These are phyloP conservation scores for Trogon melanurus DNA, from an alignment of 2,113 vertebrate genomes.

Conservation along the genomic window DNA sequence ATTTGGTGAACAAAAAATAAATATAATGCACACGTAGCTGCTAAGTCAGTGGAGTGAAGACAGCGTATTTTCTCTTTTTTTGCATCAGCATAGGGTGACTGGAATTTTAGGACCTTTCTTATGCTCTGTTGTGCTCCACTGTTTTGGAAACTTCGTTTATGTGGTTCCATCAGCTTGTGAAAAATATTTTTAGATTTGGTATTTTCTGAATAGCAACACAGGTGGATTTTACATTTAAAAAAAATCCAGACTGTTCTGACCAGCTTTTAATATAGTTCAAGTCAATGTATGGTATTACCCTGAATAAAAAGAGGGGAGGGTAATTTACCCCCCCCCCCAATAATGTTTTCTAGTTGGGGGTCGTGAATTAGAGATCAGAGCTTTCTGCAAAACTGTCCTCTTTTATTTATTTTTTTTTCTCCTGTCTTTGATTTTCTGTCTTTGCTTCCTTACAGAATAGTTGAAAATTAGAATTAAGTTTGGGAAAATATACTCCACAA, in stretches of 20 bases:
- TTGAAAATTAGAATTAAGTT: not conserved
- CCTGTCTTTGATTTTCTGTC: not conserved
- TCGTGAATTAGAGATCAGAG: not conserved
- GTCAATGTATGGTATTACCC: not conserved
- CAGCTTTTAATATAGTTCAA: not conserved
- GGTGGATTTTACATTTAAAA: not conserved
- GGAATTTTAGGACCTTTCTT: not conserved
- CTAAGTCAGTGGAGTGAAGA: not conserved
- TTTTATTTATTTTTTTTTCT: not conserved
- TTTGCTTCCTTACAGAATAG: not conserved
- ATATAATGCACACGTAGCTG: not conserved
- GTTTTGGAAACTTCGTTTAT: not conserved
- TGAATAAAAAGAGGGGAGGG: not conserved
- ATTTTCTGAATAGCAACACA: not conserved
- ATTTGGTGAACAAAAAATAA: not conserved
- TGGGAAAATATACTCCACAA: not conserved
- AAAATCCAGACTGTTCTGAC: not conserved
- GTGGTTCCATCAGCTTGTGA: not conserved
- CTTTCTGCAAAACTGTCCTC: not conserved
- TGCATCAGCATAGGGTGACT: not conserved
- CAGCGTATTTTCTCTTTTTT: not conserved
- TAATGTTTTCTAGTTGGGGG: not conserved
- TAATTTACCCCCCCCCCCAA: accelerated
- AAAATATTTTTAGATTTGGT: not conserved
- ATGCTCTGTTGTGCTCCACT: not conserved